Evolutionary conservation across 1,140 invertebrate genomes (phyloP).

Genomic region (Drosophila athabasca): DNA sequence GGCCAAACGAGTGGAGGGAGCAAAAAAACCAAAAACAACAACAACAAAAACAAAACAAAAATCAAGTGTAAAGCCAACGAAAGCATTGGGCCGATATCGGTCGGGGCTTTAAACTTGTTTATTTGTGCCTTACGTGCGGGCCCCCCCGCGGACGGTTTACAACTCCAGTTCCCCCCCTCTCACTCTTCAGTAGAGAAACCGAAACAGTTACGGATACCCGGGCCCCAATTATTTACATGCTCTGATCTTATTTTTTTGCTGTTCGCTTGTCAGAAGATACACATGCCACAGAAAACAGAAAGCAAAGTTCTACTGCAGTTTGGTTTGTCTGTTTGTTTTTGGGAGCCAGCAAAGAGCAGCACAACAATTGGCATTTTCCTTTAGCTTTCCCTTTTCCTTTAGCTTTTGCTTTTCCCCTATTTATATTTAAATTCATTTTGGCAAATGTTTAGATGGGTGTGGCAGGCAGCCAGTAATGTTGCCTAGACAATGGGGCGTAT

Average conservation of each 20-base stretch:
- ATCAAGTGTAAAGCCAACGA: conserved; percentile 54
- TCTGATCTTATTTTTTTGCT: conserved; percentile 61
- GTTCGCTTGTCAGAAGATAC: conserved; percentile 63
- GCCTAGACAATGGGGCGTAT: conserved; percentile 71
- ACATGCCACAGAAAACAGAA: conserved; percentile 51
- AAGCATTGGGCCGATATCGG: conserved; percentile 57
- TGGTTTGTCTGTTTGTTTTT: conserved; percentile 11
- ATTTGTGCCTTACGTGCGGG: conserved; percentile 69
- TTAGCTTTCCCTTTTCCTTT: neutral
- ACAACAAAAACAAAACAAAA: neutral
- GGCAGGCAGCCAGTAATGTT: conserved; percentile 22
- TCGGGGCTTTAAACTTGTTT: conserved; percentile 70
- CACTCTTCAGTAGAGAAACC: too few relatives aligned
- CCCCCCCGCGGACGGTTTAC: conserved; percentile 39
- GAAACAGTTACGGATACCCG: neutral
- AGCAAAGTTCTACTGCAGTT: conserved; percentile 55
- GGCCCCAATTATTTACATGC: conserved; percentile 74
- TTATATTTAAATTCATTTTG: conserved; percentile 79
- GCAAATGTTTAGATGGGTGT: conserved; percentile 62
- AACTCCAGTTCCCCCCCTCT: neutral
- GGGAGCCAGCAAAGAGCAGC: conserved; percentile 32
- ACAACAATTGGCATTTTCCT: conserved; percentile 39
- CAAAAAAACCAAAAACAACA: conserved; percentile 26
- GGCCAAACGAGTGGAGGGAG: neutral
- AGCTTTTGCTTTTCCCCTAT: conserved; percentile 26